phyloP scores from a whole-genome alignment of 1,140 invertebrate species.

The Agrilus planipennis region DNA sequence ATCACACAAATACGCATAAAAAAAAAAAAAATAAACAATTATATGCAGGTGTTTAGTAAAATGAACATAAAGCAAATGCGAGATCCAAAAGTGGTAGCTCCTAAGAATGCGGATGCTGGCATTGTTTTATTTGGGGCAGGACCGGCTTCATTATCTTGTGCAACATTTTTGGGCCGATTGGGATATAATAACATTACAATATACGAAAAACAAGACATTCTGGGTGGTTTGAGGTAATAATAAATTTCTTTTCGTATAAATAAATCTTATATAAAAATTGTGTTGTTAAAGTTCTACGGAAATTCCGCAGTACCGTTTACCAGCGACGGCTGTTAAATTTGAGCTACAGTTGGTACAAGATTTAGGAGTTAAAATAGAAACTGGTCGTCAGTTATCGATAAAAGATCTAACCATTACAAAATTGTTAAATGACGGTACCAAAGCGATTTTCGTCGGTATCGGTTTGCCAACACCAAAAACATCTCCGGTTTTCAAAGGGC shows the following conservation, averaged over 20 bases:
- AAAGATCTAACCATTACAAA: constrained; percentile 60
- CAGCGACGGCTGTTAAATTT: constrained; percentile 85
- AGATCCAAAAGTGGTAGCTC: constrained; percentile 50
- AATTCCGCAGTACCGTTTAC: constrained; percentile 94
- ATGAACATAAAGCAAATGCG: constrained; percentile 85
- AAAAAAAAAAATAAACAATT: constrained; percentile 1
- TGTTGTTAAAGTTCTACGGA: constrained; percentile 64
- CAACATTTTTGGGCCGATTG: constrained; percentile 84
- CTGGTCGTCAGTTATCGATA: constrained; percentile 46
- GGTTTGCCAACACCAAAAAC: constrained; percentile 85
- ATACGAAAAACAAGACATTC: constrained; percentile 78
- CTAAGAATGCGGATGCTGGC: constrained; percentile 52
- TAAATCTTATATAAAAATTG: not conserved
- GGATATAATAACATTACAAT: constrained; percentile 88
- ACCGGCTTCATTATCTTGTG: constrained; percentile 93
- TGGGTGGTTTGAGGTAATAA: constrained; percentile 76
- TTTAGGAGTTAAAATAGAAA: constrained; percentile 79
- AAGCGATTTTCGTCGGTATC: constrained; percentile 87
- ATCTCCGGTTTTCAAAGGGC: constrained; percentile 65
- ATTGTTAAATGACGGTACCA: constrained; percentile 55
- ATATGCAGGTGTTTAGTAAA: constrained; percentile 70
- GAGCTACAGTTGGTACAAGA: constrained; percentile 87
- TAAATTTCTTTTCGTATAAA: constrained; percentile 6
- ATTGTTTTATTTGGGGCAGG: constrained; percentile 90
- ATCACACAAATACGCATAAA: not conserved